phyloP scores from a whole-genome alignment of 2,113 vertebrate genomes.

The Microtus pennsylvanicus region DNA sequence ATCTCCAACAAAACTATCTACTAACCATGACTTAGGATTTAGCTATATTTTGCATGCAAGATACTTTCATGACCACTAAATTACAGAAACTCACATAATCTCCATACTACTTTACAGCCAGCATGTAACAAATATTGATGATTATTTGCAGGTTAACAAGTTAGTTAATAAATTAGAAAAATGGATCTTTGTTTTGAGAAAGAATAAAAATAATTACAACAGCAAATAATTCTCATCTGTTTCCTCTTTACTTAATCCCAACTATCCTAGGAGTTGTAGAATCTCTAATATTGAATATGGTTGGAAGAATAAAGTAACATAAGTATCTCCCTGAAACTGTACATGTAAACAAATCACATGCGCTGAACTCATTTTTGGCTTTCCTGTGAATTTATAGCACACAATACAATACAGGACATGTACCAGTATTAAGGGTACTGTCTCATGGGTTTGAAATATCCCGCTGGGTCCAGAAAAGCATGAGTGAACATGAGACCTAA shows the following conservation, averaged over 20 bases:
- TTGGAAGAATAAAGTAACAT: neutral
- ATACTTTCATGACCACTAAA: constrained; percentile 41
- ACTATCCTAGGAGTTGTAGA: constrained; percentile 24
- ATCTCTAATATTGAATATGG: constrained; percentile 10
- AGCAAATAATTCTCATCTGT: neutral
- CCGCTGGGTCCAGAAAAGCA: constrained; percentile 30
- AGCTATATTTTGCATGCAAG: constrained; percentile 17
- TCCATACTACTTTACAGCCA: constrained; percentile 5
- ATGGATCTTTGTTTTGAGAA: constrained; percentile 50
- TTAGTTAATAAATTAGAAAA: constrained; percentile 49
- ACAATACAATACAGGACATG: constrained; percentile 11
- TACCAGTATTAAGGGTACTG: constrained; percentile 1
- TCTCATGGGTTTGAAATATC: constrained; percentile 41
- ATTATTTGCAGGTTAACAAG: constrained; percentile 46
- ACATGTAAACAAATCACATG: neutral
- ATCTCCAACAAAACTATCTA: constrained; percentile 29
- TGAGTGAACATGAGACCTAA: constrained; percentile 32
- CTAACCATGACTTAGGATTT: constrained; percentile 46
- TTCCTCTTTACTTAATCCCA: constrained; percentile 42
- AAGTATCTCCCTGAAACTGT: neutral
- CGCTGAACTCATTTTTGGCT: constrained; percentile 45
- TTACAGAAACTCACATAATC: constrained; percentile 1
- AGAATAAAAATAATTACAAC: constrained; percentile 45
- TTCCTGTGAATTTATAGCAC: constrained; percentile 29
- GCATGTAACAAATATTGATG: constrained; percentile 29